Evolutionary conservation across 1,140 invertebrate species (phyloP).

Genomic region (Drosophila carrolli): DNA sequence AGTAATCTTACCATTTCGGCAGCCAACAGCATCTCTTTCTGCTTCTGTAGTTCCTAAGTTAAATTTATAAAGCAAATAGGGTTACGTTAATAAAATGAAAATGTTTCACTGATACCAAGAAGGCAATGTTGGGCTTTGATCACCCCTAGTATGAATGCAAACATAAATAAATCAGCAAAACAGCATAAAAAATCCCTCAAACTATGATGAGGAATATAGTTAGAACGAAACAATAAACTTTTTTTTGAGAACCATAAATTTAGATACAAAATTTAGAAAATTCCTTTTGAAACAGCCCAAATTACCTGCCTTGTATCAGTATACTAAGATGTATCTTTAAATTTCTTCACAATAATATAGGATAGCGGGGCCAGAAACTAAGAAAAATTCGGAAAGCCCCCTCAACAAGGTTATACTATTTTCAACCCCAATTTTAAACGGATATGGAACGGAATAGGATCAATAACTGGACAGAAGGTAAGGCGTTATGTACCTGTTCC

Average conservation of each 20-base stretch:
- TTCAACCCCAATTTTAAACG: neutral
- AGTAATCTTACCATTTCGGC: constrained; percentile 91
- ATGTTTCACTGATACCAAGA: neutral
- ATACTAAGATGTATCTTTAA: neutral
- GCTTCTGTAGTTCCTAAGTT: constrained; percentile 94
- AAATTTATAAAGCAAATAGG: neutral
- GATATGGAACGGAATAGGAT: neutral
- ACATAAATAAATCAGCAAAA: no score
- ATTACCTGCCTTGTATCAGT: constrained; percentile 9
- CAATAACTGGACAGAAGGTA: constrained; percentile 45
- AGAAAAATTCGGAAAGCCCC: neutral
- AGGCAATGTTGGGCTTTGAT: neutral
- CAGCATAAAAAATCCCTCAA: no score
- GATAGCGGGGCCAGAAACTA: neutral
- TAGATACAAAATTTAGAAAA: neutral
- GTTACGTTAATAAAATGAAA: constrained; percentile 85
- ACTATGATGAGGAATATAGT: no score
- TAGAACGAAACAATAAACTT: no score
- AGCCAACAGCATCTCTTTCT: constrained; percentile 93
- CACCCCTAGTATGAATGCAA: neutral
- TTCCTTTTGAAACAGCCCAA: neutral
- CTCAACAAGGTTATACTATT: no score
- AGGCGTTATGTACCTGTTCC: constrained; percentile 90
- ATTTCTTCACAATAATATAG: neutral
- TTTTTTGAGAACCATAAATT: neutral